Evolutionary conservation across 2,888 invertebrate genomes (phyloP).

Genomic region (Caenorhabditis japonica): DNA sequence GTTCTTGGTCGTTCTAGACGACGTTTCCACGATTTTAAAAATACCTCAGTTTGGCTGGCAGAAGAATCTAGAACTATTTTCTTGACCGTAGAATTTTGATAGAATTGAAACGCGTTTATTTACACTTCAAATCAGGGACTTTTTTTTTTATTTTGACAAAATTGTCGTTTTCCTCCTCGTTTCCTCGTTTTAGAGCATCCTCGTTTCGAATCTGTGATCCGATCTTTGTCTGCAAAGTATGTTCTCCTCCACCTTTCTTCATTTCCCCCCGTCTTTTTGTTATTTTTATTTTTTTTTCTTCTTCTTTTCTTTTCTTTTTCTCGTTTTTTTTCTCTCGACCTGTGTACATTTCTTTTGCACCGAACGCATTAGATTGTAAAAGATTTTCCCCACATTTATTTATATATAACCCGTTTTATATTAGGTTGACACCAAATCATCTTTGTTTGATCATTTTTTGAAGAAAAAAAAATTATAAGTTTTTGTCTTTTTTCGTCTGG

Average conservation of each 20-base stretch:
- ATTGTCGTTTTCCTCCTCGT: background rate
- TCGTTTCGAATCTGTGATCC: constrained; percentile 48
- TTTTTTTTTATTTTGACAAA: constrained; percentile 2
- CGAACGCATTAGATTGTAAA: constrained; percentile 3
- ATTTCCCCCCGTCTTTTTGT: constrained; percentile 19
- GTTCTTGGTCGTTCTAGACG: background rate
- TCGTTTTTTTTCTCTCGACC: constrained; percentile 1
- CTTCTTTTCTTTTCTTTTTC: background rate
- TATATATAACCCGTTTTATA: background rate
- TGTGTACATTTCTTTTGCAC: constrained; percentile 35
- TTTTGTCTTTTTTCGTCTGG: too few relatives aligned
- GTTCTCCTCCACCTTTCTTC: constrained; percentile 5
- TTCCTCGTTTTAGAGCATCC: constrained; percentile 7
- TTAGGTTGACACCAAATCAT: background rate
- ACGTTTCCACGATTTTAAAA: background rate
- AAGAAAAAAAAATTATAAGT: background rate
- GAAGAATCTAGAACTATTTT: too few relatives aligned
- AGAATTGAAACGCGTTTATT: constrained; percentile 37
- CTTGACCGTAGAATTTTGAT: constrained; percentile 7
- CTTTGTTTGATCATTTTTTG: constrained; percentile 1
- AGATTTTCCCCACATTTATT: background rate
- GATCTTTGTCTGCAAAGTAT: constrained; percentile 40
- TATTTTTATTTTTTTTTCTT: constrained; percentile 14
- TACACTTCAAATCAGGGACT: constrained; percentile 38
- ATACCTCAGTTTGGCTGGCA: constrained; percentile 22